Evolutionary conservation across 2,797 vertebrate species (phyloP).

Genomic region (Premnoplex brunnescens): DNA sequence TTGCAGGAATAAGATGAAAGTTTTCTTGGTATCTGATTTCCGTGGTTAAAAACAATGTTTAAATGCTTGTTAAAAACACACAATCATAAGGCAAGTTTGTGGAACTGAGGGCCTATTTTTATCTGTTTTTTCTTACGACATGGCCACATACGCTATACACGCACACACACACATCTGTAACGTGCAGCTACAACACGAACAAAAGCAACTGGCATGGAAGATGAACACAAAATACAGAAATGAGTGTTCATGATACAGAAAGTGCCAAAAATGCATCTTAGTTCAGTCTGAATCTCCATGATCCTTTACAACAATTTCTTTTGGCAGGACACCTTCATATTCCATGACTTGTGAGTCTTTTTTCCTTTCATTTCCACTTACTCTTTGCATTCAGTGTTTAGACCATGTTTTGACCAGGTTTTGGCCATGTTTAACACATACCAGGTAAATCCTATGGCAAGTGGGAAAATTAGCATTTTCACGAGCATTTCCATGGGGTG

Average conservation of each 20-base stretch:
- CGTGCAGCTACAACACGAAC: accelerated
- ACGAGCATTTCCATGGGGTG: accelerated
- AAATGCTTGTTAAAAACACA: neutral
- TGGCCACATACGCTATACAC: accelerated
- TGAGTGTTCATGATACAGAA: accelerated
- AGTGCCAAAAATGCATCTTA: neutral
- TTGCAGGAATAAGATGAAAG: slow-evolving; percentile 66
- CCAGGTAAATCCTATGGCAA: neutral
- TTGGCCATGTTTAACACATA: neutral
- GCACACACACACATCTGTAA: neutral
- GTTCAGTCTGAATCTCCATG: neutral
- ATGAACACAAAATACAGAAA: neutral
- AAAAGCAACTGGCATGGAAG: accelerated
- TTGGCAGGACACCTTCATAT: neutral
- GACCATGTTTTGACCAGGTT: neutral
- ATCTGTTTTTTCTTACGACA: neutral
- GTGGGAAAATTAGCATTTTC: neutral
- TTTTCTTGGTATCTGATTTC: slow-evolving; percentile 64
- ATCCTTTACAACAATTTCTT: neutral
- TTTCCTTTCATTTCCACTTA: neutral
- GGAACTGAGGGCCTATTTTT: slow-evolving; percentile 36
- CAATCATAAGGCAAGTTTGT: neutral
- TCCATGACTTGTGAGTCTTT: neutral
- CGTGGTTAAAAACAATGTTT: slow-evolving; percentile 67
- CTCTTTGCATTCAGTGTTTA: neutral